A percentile compares a stretch with the other conserved stretches of the same genome.
Conservation (phyloP, 2,113 vertebrate species). For the Delphinus delphis region DNA sequence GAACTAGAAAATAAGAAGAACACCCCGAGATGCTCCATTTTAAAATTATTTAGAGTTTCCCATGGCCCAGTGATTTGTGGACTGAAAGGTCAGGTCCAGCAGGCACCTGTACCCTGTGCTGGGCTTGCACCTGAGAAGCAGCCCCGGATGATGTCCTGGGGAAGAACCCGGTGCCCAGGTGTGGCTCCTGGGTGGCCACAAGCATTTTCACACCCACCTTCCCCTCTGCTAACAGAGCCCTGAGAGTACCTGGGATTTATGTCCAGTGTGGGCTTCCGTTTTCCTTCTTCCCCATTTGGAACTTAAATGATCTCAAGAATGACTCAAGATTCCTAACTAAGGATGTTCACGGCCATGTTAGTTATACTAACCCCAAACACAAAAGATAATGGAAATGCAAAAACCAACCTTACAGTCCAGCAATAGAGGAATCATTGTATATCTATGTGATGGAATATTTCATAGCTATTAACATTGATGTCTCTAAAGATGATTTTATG, state of each 20-base stretch:
- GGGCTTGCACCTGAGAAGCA: background rate
- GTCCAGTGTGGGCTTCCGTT: background rate
- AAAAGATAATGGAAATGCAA: background rate
- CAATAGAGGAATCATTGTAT: rapidly evolving
- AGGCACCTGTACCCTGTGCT: background rate
- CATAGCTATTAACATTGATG: no score
- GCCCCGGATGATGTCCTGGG: rapidly evolving
- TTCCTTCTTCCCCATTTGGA: background rate
- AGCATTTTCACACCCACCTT: rapidly evolving
- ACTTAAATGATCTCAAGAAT: background rate
- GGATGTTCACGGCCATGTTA: background rate
- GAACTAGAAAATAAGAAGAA: background rate
- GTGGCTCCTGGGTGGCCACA: background rate
- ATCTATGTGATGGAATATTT: rapidly evolving
- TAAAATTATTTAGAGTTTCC: background rate
- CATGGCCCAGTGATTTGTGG: background rate
- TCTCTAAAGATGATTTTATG: background rate
- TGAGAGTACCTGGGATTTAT: background rate
- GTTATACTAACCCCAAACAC: background rate
- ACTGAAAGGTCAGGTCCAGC: background rate
- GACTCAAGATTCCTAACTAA: background rate
- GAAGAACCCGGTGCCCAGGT: no score
- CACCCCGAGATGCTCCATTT: rapidly evolving
- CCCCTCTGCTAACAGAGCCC: background rate
- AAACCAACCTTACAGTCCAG: background rate